Evolutionary conservation across 2,113 vertebrate genomes (phyloP).

Genomic region (Gymnorhina tibicen): DNA sequence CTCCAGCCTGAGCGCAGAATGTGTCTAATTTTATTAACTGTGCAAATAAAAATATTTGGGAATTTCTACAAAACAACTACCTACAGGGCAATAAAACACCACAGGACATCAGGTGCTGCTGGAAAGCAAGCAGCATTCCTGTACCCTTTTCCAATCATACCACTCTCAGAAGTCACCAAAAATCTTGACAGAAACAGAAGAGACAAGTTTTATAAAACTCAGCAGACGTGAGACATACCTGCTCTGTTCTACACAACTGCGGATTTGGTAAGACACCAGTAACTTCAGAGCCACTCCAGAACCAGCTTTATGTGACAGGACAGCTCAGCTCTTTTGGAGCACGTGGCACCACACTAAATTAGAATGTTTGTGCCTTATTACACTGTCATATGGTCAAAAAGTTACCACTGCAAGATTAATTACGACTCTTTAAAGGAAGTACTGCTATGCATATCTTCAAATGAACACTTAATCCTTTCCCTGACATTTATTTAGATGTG

Average conservation of each 20-base stretch:
- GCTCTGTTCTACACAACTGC: neutral
- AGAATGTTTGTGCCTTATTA: neutral
- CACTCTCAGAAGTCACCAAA: neutral
- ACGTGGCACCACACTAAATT: fast-evolving
- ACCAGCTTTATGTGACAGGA: neutral
- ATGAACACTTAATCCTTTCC: neutral
- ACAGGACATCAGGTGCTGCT: neutral
- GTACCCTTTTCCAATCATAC: neutral
- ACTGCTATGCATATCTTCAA: neutral
- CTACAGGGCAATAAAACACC: neutral
- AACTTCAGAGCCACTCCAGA: neutral
- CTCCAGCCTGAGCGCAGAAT: neutral
- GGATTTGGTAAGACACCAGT: neutral
- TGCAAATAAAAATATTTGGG: neutral
- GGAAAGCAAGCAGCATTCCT: neutral
- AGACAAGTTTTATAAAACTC: neutral
- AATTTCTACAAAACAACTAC: neutral
- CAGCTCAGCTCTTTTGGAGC: neutral
- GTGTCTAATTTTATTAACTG: neutral
- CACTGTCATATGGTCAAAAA: neutral
- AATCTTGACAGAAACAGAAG: neutral
- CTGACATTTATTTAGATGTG: neutral
- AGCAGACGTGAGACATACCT: neutral
- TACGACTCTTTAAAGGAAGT: neutral
- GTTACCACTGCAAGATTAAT: neutral